phyloP scores from a whole-genome alignment of 2,113 vertebrate species.

The Gymnorhina tibicen region DNA sequence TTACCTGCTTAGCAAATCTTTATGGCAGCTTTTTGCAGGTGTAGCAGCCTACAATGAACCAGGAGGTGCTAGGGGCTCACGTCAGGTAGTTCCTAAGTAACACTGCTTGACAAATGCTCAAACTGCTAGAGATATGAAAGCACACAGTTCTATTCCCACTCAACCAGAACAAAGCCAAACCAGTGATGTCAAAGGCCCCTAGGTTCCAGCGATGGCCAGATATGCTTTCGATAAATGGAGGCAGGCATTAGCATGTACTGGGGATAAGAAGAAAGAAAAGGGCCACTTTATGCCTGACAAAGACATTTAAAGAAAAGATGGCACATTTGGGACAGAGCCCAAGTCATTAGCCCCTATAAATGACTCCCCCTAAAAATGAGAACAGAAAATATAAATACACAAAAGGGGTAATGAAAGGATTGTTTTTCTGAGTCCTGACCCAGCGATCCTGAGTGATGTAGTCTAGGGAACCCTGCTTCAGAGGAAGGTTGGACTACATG shows the following conservation, averaged over 20 bases:
- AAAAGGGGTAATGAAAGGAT: not conserved
- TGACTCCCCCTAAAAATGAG: not conserved
- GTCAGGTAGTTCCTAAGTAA: not conserved
- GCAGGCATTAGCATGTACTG: not conserved
- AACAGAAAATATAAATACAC: not conserved
- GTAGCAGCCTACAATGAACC: not conserved
- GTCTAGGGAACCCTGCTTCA: not conserved
- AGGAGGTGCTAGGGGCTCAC: not conserved
- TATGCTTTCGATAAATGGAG: not conserved
- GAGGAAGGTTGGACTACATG: not conserved
- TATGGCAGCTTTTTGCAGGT: not conserved
- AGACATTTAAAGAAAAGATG: not conserved
- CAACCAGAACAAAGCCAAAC: not conserved
- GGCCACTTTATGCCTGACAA: accelerated
- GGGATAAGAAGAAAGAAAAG: not conserved
- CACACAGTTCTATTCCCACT: not conserved
- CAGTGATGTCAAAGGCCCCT: not conserved
- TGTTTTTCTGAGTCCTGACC: not conserved
- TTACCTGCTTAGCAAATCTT: not conserved
- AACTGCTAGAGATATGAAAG: not conserved
- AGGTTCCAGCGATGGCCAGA: not conserved
- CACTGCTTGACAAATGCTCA: not conserved
- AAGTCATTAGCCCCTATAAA: not conserved
- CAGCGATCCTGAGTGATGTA: not conserved
- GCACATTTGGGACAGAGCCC: not conserved